phyloP scores from a whole-genome alignment of 2,113 vertebrate genomes.

The Notiomystis cincta region DNA sequence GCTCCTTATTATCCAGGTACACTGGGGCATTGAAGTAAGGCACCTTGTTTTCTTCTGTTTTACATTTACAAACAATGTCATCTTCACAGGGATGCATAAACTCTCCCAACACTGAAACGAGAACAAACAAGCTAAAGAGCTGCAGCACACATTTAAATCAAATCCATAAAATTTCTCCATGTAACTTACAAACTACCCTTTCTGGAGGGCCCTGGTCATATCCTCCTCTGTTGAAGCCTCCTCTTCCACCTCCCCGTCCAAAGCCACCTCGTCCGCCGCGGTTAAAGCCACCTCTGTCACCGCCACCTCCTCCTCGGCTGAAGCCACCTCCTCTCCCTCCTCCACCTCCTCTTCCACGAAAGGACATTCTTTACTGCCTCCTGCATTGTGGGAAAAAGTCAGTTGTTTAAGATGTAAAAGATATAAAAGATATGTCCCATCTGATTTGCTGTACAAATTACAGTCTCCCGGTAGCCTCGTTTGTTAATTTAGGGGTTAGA shows the following conservation, averaged over 20 bases:
- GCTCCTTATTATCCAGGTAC: conserved; percentile 97
- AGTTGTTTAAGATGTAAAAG: neutral
- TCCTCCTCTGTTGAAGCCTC: conserved; percentile 84
- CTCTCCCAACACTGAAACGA: conserved; percentile 84
- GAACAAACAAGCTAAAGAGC: neutral
- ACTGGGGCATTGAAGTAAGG: conserved; percentile 98
- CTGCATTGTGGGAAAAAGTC: neutral
- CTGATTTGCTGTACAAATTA: neutral
- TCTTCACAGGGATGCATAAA: conserved; percentile 98
- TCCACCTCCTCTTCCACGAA: conserved; percentile 78
- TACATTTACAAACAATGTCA: conserved; percentile 92
- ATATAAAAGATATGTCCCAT: rapidly evolving
- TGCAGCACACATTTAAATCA: neutral
- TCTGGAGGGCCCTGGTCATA: conserved; percentile 96
- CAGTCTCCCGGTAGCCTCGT: neutral
- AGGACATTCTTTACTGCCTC: conserved; percentile 79
- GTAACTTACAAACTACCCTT: conserved; percentile 86
- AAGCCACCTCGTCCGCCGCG: conserved; percentile 61
- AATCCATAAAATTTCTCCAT: rapidly evolving
- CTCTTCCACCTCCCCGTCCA: conserved; percentile 75
- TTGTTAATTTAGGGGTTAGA: rapidly evolving
- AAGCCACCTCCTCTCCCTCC: conserved; percentile 80
- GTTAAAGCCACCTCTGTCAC: conserved; percentile 70
- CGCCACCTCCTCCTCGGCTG: conserved; percentile 15
- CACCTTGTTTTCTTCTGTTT: conserved; percentile 92